Evolutionary conservation across 2,888 invertebrate species (phyloP), one percentile per base, ranked within the genome.

Genomic region (Platycheirus rosarum): DNA sequence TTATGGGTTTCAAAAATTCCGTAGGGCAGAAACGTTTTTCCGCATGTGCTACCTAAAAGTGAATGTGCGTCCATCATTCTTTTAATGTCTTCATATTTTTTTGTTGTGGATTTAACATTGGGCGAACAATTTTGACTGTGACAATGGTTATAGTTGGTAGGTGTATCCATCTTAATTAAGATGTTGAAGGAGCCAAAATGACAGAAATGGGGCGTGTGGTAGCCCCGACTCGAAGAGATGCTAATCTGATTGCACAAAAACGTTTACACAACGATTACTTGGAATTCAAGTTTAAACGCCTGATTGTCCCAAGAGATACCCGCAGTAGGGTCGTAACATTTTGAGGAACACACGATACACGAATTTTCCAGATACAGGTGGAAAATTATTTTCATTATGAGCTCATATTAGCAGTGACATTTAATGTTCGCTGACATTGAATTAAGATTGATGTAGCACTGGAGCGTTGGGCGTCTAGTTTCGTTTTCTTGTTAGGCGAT

Each of bases 161-260:
- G 80, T 80, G 80, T 80, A 80, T 80, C 69, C 76, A 60, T 80
- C 76, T 80, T 80, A 80, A 80, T 80, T 80, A 80, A 80, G 76
- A 76, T 63, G 48, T 74, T 73, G 48, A 63, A 48, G 37, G 35
- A 60, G 66, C 48, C 76, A 35, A 77, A 70, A 57, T 44, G 55
- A 70, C 42, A 62, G 68, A 79, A 78, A 79, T 42, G 70, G 80
- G 80, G 80, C 75, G 80, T 65, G 76, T 65, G 80, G 69, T 65
- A 76, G 75, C 57, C 62, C 62, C 35, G 69, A 48, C 49, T 51
- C 32, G 35, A 40, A 42, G 23, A 79, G 79, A 79, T 79, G 29
- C 35, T 49, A 63, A 79, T 79, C 79, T 48, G 44, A 55, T 42
- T 79, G 79, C 57, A 63, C 49, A 44, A 42, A 74, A 74, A 74